Evolutionary conservation across 1,140 invertebrate genomes (phyloP), one percentile per base, ranked within the genome.

Genomic region (Elysia chlorotica): DNA sequence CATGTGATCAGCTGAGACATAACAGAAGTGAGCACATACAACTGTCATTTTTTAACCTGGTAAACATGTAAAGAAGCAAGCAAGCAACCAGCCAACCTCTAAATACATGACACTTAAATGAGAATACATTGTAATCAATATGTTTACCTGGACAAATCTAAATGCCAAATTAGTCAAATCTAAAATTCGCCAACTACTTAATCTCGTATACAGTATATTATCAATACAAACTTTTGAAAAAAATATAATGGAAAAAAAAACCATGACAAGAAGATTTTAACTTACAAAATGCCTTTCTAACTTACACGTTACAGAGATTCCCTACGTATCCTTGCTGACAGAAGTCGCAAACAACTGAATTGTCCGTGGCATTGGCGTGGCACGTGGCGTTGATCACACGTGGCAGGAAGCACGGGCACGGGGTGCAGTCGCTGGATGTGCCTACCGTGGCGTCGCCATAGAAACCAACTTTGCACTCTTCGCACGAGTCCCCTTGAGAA

Each of bases 401-500:
- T 4, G 63, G 69, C 1, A 35, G 6, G 63, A 48, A 68, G 31
- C 97, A 99, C 0, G 98, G 98, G 88, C 98, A 99, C 0, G 96
- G 93, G 86, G 97, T 99, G 71, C 98, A 97, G 41, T 96, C 89
- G 88, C 97, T 99, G 82, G 93, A 93, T 0, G 94, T 95, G 38
- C 90, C 87, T 0, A 93, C 93, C 0, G 96, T 95, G n/a, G 81
- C 78, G 83, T 99, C 93, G 25, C 97, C 97, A 85, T 99, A 95
- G 86, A 95, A 97, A 10, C 98, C 98, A 25, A 91, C 88, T 62
- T 92, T 91, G 83, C 98, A 99, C 36, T 90, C 86, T 79, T 99
- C 97, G 86, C 97, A 99, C 81, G 98, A 94, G 61, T 96, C 93
- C 23, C 97, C 97, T 95, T 77, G 1, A 87, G 70, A 59, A 67